Evolutionary conservation across 1,140 invertebrate genomes (phyloP).

Genomic region (Drosophila ogumai): DNA sequence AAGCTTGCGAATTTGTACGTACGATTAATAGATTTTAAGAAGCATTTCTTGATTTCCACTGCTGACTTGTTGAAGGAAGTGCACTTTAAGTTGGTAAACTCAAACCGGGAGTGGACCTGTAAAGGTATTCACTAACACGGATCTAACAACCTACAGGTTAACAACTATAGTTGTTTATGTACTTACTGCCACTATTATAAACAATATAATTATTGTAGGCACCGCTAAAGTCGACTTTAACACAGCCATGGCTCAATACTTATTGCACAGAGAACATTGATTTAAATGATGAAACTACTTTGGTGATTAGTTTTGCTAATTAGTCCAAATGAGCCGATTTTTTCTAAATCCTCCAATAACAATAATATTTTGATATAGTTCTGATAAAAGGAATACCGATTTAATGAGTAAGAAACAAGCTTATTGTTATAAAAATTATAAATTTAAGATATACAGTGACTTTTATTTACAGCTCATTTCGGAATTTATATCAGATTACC

Average conservation of each 20-base stretch:
- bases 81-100: conserved; percentile 1
- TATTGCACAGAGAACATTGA: not conserved
- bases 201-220: not conserved
- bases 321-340: not conserved
- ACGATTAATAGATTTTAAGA: conserved; percentile 2
- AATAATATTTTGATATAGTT: no score
- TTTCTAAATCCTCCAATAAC: not conserved
- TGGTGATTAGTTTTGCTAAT: conserved; percentile 3
- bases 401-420: no score
- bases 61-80: not conserved
- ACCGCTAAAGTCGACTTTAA: not conserved
- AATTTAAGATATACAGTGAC: no score
- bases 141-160: not conserved
- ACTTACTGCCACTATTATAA: not conserved
- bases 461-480: no score
- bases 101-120: not conserved
- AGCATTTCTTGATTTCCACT: not conserved
- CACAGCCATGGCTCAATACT: not conserved
- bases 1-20: conserved; percentile 4
- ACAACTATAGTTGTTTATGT: not conserved
- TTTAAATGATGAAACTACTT: not conserved
- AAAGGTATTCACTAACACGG: not conserved
- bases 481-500: no score
- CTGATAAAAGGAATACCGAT: no score
- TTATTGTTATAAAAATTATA: no score